These are phyloP conservation scores for Hydrolagus affinis DNA, from an alignment of 2,113 vertebrate species.

Conservation along the genomic window DNA sequence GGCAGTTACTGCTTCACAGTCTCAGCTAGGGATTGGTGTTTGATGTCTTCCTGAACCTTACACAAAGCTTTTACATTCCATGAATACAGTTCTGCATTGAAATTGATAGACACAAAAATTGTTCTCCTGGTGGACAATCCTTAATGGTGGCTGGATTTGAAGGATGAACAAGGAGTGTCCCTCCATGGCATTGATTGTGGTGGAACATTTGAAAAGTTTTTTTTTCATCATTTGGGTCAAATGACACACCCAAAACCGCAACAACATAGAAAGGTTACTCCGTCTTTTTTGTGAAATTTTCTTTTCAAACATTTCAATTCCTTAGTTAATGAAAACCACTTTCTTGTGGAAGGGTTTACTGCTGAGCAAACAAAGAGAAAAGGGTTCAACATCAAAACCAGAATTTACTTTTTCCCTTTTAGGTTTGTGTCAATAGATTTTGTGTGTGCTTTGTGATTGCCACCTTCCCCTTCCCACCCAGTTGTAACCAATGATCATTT, in stretches of 20 bases:
- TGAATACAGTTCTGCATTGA: too few relatives aligned
- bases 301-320: not conserved
- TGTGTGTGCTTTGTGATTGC: fast-evolving
- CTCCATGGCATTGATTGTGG: not conserved
- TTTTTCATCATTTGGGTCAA: not conserved
- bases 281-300: not conserved
- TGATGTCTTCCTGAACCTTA: too few relatives aligned
- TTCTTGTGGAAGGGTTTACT: not conserved
- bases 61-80: too few relatives aligned
- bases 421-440: not conserved
- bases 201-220: not conserved
- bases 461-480: slow-evolving; percentile 36
- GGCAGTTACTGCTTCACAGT: too few relatives aligned
- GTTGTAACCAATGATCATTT: slow-evolving; percentile 32
- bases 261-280: not conserved
- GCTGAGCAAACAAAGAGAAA: not conserved
- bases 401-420: not conserved
- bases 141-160: too few relatives aligned
- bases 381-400: not conserved
- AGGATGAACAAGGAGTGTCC: not conserved
- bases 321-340: not conserved
- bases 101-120: too few relatives aligned
- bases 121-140: too few relatives aligned
- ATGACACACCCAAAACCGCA: not conserved
- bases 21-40: too few relatives aligned